These are phyloP conservation scores for Hemistola chrysoprasaria DNA, from an alignment of 2,888 invertebrate genomes.

Conservation along the genomic window DNA sequence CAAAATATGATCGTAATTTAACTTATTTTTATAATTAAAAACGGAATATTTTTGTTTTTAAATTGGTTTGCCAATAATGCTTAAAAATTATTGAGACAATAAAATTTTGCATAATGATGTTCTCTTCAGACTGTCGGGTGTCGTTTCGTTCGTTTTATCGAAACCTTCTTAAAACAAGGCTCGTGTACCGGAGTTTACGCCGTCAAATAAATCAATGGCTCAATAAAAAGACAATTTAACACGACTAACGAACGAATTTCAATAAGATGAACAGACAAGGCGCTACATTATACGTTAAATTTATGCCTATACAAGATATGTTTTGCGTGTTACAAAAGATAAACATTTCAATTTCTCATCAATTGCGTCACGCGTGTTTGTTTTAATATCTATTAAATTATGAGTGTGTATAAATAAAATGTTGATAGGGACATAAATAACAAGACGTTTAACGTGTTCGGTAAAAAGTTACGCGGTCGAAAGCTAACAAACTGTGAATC, in stretches of 20 bases:
- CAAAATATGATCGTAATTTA: slow-evolving; percentile 2
- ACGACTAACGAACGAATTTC: slow-evolving; percentile 62
- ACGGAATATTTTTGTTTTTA: too few relatives aligned
- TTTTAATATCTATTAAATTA: slow-evolving; percentile 30
- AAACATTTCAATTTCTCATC: slow-evolving; percentile 30
- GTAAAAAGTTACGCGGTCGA: slow-evolving; percentile 43
- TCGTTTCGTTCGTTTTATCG: slow-evolving; percentile 44
- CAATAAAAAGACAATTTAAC: slow-evolving; percentile 68
- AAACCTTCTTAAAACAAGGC: slow-evolving; percentile 61
- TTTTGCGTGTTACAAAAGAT: slow-evolving; percentile 28
- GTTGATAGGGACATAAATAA: slow-evolving; percentile 25
- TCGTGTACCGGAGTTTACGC: slow-evolving; percentile 49
- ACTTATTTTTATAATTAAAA: too few relatives aligned
- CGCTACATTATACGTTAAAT: slow-evolving; percentile 31
- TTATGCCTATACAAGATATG: slow-evolving; percentile 28
- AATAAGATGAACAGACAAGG: slow-evolving; percentile 59
- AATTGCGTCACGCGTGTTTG: slow-evolving; percentile 20
- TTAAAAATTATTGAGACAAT: slow-evolving; percentile 25
- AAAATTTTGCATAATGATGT: slow-evolving; percentile 31
- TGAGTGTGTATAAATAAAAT: slow-evolving; percentile 26
- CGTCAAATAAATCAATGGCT: slow-evolving; percentile 72
- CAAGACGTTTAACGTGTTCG: slow-evolving; percentile 41
- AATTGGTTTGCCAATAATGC: slow-evolving; percentile 19
- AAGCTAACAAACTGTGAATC: slow-evolving; percentile 39
- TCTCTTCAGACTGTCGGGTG: slow-evolving; percentile 50